Evolutionary conservation across 2,888 invertebrate species (phyloP).

Genomic region (Brenthis hecate): DNA sequence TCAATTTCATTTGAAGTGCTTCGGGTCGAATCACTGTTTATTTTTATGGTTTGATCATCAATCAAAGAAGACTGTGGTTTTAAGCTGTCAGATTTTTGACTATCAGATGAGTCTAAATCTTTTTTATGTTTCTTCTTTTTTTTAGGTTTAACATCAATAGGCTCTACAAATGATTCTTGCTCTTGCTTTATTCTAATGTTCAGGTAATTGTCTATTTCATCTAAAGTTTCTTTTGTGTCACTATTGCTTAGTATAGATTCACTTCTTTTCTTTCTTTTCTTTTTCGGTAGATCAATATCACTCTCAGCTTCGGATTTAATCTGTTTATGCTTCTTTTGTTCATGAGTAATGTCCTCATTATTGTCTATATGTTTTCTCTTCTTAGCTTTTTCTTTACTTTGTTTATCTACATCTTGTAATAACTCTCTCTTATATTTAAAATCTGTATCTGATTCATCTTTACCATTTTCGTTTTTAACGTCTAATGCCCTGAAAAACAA

Average conservation of each 20-base stretch:
- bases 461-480: neutral
- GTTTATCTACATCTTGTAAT: neutral
- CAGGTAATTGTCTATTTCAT: constrained; percentile 51
- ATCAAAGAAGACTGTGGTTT: constrained; percentile 2
- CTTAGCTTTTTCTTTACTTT: constrained; percentile 35
- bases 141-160: constrained; percentile 39
- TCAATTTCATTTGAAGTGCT: constrained; percentile 3
- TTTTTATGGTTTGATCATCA: constrained; percentile 6
- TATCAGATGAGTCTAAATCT: constrained; percentile 22
- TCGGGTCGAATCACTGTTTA: constrained; percentile 1
- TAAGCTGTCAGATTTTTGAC: constrained; percentile 28
- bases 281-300: constrained; percentile 50
- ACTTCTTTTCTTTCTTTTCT: constrained; percentile 42
- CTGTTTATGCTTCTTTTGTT: constrained; percentile 42
- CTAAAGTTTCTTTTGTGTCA: constrained; percentile 26
- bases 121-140: constrained; percentile 43
- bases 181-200: constrained; percentile 59
- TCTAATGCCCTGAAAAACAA: constrained; percentile 36
- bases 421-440: constrained; percentile 7
- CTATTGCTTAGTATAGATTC: constrained; percentile 26
- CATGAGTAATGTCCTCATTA: constrained; percentile 12
- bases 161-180: constrained; percentile 46
- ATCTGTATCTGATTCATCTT: constrained; percentile 12
- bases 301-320: constrained; percentile 56
- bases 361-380: constrained; percentile 39